Conservation (phyloP, 2,888 invertebrate species). For the Agriopis leucophaearia region DNA sequence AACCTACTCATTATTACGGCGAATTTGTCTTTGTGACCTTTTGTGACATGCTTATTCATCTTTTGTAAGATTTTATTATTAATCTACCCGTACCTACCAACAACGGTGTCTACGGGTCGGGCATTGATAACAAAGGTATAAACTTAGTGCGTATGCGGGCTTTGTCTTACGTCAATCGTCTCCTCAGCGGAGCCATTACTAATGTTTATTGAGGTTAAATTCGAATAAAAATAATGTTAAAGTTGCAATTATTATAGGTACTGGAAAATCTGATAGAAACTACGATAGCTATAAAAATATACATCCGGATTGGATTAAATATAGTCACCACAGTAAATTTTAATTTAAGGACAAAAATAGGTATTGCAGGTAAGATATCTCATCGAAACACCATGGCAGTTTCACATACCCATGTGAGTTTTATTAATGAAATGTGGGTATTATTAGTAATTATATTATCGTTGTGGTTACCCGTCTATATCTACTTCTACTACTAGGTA, state of each 20-base stretch:
- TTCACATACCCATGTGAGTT: no score
- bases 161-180: slow-evolving; percentile 44
- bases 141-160: slow-evolving; percentile 44
- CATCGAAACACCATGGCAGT: no score
- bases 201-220: slow-evolving; percentile 33
- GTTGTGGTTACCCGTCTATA: no score
- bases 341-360: no score
- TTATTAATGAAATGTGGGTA: no score
- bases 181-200: slow-evolving; percentile 26
- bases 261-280: background rate
- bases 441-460: no score
- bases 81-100: background rate
- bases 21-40: background rate
- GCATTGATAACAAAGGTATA: slow-evolving; percentile 31
- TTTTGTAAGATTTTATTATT: slow-evolving; percentile 6
- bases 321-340: no score
- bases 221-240: slow-evolving; percentile 7
- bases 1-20: background rate
- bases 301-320: no score
- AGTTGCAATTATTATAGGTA: background rate
- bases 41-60: background rate
- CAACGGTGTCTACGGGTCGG: slow-evolving; percentile 1
- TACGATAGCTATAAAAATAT: background rate
- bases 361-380: no score
- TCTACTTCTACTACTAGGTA: no score